Conservation (phyloP, 1,140 invertebrate genomes). For the Bombus waltoni region DNA sequence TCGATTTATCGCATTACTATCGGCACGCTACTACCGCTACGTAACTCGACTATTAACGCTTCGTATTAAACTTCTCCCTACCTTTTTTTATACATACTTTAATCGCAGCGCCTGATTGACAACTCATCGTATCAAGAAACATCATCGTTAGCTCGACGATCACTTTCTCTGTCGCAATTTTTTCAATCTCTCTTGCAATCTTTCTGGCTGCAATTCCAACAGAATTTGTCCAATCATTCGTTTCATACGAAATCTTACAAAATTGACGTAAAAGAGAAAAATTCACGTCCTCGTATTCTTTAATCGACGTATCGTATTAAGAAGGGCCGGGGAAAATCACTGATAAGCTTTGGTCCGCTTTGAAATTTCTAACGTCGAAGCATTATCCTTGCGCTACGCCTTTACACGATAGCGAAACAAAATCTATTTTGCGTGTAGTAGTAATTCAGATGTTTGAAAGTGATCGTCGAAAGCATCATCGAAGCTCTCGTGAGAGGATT, state of each 20-base stretch:
- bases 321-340: no score
- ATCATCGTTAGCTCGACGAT: conserved; percentile 27
- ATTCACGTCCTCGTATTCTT: no score
- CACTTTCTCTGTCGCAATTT: background rate
- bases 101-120: conserved; percentile 49
- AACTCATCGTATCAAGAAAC: conserved; percentile 27
- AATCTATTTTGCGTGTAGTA: background rate
- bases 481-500: conserved; percentile 25
- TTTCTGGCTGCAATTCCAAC: no score
- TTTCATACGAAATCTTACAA: no score
- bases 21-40: conserved; percentile 25
- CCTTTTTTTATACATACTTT: conserved; percentile 7
- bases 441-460: background rate
- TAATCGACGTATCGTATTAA: no score
- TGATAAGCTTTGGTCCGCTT: background rate
- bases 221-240: background rate
- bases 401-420: no score
- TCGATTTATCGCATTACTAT: conserved; percentile 29
- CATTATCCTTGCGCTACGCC: background rate
- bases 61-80: conserved; percentile 21
- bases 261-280: no score
- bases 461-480: conserved; percentile 31
- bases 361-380: background rate
- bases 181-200: no score
- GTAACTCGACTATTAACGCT: conserved; percentile 40